Base-by-base conservation (phyloP, 1,140 invertebrate species). In the Maconellicoccus hirsutus region DNA sequence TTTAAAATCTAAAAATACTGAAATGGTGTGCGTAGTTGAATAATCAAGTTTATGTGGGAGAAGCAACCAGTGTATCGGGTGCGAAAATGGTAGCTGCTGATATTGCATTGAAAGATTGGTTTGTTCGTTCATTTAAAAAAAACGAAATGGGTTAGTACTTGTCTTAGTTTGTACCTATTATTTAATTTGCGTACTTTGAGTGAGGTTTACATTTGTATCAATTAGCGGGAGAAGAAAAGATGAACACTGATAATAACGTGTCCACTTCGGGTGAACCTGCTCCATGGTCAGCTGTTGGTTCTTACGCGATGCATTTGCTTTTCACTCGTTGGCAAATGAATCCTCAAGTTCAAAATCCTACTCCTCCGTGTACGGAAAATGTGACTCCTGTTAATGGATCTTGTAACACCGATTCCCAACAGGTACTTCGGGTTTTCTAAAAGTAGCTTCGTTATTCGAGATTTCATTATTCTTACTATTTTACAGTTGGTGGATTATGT, bases 21-120 rank as follows among this genome's bases (percentile, higher is more conserved):
- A 33, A 33, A 33, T 33, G 4, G 29, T 33, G 3, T 33, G 3
- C 25, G 3, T 19, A 66, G 61, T 22, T 66, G 2, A 19, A 66
- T 3, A 22, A 22, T 25, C 61, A 66, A 10, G 19, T 19, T 4
- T 66, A 66, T 26, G 19, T 8, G 3, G 61, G 61, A 23, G 61
- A 66, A 66, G 19, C 10, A 4, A 66, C 61, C 8, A 25, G 22
- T 25, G 25, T 66, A 4, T 25, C 61, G 21, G 61, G 61, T 66
- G 61, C 61, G 2, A 66, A 66, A 66, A 66, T 66, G 61, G 61
- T 66, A 25, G 61, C 61, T 23, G 61, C 61, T 66, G 61, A 66
- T 66, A 26, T 66, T 10, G 61, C 61, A 2, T 19, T 66, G 19
- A 66, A 66, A 25, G 61, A 66, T 66, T 66, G 61, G 61, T 66